Evolutionary conservation across 1,140 invertebrate genomes (phyloP).

Genomic region (Drosophila repletoides): DNA sequence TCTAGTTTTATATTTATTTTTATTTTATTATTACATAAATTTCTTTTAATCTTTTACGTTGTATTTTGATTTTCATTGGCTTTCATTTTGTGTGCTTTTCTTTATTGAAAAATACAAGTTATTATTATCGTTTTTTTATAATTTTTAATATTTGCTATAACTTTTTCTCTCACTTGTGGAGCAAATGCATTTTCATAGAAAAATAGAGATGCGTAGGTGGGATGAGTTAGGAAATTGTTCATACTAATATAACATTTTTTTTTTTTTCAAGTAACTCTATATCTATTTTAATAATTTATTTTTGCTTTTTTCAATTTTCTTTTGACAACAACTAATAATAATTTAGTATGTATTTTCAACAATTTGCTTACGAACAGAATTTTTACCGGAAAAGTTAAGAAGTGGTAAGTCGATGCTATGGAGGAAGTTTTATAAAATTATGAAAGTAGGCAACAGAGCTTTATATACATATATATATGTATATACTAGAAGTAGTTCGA

Average conservation of each 20-base stretch:
- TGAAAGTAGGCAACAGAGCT: conserved; percentile 20
- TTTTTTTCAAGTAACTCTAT: conserved; percentile 54
- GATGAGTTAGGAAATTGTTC: conserved; percentile 79
- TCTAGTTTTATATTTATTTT: conserved; percentile 41
- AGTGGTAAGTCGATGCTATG: neutral
- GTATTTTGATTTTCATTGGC: conserved; percentile 35
- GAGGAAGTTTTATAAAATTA: conserved; percentile 11
- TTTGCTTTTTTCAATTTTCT: conserved; percentile 32
- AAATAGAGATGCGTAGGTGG: conserved; percentile 80
- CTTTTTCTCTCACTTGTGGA: conserved; percentile 56
- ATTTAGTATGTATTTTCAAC: conserved; percentile 21
- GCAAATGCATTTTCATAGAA: conserved; percentile 75
- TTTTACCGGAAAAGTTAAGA: conserved; percentile 11
- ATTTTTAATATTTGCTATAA: conserved; percentile 39
- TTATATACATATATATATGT: too few species aligned
- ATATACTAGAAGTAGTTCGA: conserved; percentile 22
- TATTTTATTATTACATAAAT: conserved; percentile 24
- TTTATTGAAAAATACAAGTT: conserved; percentile 55
- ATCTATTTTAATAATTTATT: too few species aligned
- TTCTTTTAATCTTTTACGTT: conserved; percentile 10
- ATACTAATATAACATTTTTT: conserved; percentile 47
- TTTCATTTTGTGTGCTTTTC: too few species aligned
- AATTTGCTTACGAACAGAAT: conserved; percentile 23
- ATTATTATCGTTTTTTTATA: conserved; percentile 33
- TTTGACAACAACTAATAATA: conserved; percentile 47